These are phyloP conservation scores for Geococcyx californianus DNA, from an alignment of 2,113 vertebrate species.

Conservation along the genomic window DNA sequence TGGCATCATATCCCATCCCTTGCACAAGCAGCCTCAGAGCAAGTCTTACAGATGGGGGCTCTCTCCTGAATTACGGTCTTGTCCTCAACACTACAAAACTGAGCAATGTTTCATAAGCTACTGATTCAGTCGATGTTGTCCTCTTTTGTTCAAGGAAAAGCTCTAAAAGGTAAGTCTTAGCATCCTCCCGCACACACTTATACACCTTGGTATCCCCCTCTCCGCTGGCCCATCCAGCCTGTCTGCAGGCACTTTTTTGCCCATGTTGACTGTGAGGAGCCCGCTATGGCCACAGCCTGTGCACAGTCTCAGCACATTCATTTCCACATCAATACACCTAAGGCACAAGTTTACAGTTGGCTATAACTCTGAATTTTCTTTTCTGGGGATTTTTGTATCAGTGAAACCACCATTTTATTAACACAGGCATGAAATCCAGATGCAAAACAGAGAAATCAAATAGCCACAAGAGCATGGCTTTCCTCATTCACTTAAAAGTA, in stretches of 20 bases:
- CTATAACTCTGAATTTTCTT: background rate
- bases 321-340: rapidly evolving
- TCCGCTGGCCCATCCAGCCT: background rate
- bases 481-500: background rate
- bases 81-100: background rate
- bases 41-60: background rate
- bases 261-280: background rate
- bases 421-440: background rate
- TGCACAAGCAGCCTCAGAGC: background rate
- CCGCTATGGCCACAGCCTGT: rapidly evolving
- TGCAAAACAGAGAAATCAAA: background rate
- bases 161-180: background rate
- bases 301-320: rapidly evolving
- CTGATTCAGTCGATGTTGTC: background rate
- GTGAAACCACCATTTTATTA: background rate
- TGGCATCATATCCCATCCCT: background rate
- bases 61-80: background rate
- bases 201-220: background rate
- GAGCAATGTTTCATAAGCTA: background rate
- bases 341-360: background rate
- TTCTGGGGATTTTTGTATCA: background rate
- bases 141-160: background rate
- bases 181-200: background rate
- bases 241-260: background rate
- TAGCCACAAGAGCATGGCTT: background rate